phyloP scores from a whole-genome alignment of 2,888 invertebrate genomes.

The Embidobia sp. region DNA sequence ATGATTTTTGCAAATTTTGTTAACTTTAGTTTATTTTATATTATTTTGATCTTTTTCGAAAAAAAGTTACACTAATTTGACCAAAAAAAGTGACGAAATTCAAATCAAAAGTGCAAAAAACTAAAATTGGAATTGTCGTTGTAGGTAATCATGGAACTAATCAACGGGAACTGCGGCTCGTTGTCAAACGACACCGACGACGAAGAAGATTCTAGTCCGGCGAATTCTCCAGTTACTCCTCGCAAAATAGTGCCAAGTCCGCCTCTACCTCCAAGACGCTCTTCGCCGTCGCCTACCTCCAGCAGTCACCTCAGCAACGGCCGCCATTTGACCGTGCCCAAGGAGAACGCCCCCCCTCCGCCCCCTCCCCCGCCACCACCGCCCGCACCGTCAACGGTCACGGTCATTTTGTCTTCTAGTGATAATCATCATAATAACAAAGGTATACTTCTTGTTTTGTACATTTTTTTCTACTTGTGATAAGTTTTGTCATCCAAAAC shows the following conservation, averaged over 20 bases:
- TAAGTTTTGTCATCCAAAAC: too few species aligned
- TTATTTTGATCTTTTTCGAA: too few species aligned
- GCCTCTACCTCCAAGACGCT: constrained; percentile 85
- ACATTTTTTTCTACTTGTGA: too few species aligned
- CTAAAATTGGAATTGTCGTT: too few species aligned
- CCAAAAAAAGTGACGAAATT: too few species aligned
- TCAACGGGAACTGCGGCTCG: constrained; percentile 77
- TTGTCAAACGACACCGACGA: constrained; percentile 78
- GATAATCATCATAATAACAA: constrained; percentile 77
- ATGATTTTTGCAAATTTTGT: too few species aligned
- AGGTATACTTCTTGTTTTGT: constrained; percentile 72
- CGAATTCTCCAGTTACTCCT: constrained; percentile 76
- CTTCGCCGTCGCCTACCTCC: constrained; percentile 81
- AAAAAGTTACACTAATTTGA: too few species aligned
- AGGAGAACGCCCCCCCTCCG: constrained; percentile 82
- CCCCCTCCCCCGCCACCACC: constrained; percentile 69
- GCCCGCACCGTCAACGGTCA: constrained; percentile 68
- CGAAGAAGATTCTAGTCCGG: constrained; percentile 79
- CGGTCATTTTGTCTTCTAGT: constrained; percentile 74
- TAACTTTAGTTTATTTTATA: too few species aligned
- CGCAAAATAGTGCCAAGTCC: constrained; percentile 81
- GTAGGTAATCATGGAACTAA: constrained; percentile 80
- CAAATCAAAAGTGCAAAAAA: too few species aligned
- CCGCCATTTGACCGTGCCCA: constrained; percentile 80
- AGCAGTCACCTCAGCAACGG: constrained; percentile 74